Conservation (phyloP, 1,140 invertebrate genomes). For the Thalassaphorura encarpata region DNA sequence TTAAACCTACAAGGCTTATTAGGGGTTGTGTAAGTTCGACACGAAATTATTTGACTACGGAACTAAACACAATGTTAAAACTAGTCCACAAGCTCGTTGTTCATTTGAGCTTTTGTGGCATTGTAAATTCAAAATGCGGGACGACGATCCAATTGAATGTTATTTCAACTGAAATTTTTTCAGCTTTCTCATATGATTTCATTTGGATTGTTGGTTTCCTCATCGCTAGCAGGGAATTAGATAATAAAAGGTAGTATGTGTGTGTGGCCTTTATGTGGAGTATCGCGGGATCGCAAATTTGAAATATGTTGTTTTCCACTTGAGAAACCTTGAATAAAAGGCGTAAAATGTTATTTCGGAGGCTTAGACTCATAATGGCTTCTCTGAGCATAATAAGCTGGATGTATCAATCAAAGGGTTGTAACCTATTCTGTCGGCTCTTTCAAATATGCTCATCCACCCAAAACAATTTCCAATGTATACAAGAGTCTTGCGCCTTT, state of each 20-base stretch:
- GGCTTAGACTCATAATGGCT: conserved; percentile 1
- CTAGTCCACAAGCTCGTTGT: too few relatives aligned
- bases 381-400: neutral
- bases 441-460: conserved; percentile 14
- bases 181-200: too few relatives aligned
- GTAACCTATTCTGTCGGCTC: conserved; percentile 6
- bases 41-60: too few relatives aligned
- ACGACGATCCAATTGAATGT: too few relatives aligned
- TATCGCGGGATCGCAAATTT: neutral
- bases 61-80: too few relatives aligned
- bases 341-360: conserved; percentile 21
- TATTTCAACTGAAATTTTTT: too few relatives aligned
- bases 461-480: conserved; percentile 17
- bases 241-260: neutral
- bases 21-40: too few relatives aligned
- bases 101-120: too few relatives aligned
- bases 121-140: too few relatives aligned
- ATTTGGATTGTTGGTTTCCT: too few relatives aligned
- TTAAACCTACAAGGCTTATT: too few relatives aligned
- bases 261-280: conserved; percentile 1
- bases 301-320: conserved; percentile 20
- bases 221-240: neutral
- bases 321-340: conserved; percentile 21
- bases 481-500: neutral
- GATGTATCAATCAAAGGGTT: conserved; percentile 29